phyloP scores from a whole-genome alignment of 2,888 invertebrate genomes.

The Lepidochrysops patricia region DNA sequence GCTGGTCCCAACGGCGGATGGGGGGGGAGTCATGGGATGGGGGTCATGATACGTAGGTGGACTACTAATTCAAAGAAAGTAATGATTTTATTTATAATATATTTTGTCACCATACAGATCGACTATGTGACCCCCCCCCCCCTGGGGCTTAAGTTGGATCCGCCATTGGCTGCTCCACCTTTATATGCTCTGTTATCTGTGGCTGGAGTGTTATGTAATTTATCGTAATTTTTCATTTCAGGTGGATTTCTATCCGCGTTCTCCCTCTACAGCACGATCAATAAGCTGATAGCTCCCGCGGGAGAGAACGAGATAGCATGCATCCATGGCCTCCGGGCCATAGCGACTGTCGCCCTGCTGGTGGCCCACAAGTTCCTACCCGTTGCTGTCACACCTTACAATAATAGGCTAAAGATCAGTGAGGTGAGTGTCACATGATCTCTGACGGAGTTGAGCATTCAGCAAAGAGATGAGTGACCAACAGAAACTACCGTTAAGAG shows the following conservation, averaged over 20 bases:
- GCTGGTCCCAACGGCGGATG: too few species aligned
- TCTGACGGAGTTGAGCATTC: too few species aligned
- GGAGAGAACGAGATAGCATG: constrained; percentile 75
- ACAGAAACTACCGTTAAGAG: too few species aligned
- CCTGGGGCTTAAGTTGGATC: too few species aligned
- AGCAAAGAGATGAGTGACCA: not conserved
- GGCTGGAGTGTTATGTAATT: too few species aligned
- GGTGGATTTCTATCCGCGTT: constrained; percentile 71
- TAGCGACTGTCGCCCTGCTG: constrained; percentile 77
- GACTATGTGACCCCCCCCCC: too few species aligned
- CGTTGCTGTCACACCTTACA: constrained; percentile 76
- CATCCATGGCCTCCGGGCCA: constrained; percentile 81
- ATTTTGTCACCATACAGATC: too few species aligned
- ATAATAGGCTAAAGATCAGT: constrained; percentile 75
- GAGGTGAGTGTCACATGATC: constrained; percentile 54
- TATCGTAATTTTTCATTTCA: constrained; percentile 28
- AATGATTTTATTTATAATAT: too few species aligned
- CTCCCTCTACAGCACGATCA: constrained; percentile 77
- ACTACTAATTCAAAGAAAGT: too few species aligned
- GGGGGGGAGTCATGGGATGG: too few species aligned
- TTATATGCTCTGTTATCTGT: not conserved
- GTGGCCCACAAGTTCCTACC: constrained; percentile 80
- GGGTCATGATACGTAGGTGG: too few species aligned
- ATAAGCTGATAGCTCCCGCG: constrained; percentile 71
- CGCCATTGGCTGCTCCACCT: not conserved